Evolutionary conservation across 2,113 vertebrate genomes (phyloP).

Genomic region (Cygnus atratus): DNA sequence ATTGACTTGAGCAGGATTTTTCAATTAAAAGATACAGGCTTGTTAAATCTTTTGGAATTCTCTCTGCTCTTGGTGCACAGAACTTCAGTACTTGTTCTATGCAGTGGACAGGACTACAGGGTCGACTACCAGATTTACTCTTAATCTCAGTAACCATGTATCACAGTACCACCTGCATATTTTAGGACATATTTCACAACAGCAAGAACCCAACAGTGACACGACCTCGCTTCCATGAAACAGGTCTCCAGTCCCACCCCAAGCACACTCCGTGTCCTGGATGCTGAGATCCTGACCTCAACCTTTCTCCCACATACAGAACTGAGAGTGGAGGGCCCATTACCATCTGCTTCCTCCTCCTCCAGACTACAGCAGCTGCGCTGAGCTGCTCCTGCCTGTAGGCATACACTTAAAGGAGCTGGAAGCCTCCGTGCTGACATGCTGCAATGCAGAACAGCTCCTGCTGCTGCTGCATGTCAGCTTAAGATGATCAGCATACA

Average conservation of each 20-base stretch:
- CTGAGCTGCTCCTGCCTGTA: not conserved
- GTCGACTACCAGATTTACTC: not conserved
- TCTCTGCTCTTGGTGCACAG: not conserved
- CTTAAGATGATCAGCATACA: not conserved
- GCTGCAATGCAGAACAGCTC: conserved; percentile 53
- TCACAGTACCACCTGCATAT: not conserved
- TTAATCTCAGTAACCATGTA: not conserved
- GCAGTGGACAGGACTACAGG: not conserved
- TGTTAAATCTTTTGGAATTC: not conserved
- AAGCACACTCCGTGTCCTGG: not conserved
- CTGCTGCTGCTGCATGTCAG: conserved; percentile 11
- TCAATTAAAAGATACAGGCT: not conserved
- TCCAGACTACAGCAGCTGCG: not conserved
- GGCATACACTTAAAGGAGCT: not conserved
- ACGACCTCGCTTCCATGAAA: not conserved
- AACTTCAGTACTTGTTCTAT: not conserved
- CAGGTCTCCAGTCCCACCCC: not conserved
- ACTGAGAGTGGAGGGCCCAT: not conserved
- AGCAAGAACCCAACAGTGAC: not conserved
- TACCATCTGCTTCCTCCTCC: not conserved
- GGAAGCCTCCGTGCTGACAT: not conserved
- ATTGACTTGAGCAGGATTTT: not conserved
- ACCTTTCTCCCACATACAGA: not conserved
- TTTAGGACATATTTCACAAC: not conserved
- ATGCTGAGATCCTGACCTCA: not conserved